phyloP scores from a whole-genome alignment of 2,888 invertebrate genomes.

The Eupithecia subfuscata region DNA sequence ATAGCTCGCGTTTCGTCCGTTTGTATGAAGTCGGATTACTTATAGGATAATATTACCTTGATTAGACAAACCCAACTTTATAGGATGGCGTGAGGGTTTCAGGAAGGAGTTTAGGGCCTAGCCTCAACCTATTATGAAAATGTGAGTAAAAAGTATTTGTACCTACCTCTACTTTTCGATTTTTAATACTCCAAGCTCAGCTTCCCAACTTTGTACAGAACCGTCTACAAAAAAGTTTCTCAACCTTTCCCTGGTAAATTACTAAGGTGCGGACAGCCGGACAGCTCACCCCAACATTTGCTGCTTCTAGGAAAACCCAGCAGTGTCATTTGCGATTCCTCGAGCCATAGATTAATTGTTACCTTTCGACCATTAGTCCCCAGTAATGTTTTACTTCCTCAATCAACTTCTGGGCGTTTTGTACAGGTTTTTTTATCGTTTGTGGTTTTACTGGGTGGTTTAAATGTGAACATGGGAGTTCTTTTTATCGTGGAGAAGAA shows the following conservation, averaged over 20 bases:
- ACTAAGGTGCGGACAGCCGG: conserved; percentile 51
- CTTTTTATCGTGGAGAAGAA: background rate
- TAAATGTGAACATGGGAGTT: background rate
- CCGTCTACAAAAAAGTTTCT: conserved; percentile 29
- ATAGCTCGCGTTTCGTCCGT: no score
- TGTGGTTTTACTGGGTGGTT: conserved; percentile 2
- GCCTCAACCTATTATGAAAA: no score
- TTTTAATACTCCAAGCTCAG: no score
- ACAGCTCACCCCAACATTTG: conserved; percentile 50
- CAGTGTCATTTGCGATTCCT: conserved; percentile 60
- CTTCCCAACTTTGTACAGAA: conserved; percentile 41
- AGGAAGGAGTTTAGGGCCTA: no score
- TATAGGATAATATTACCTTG: no score
- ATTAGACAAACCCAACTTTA: no score
- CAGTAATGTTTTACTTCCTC: conserved; percentile 63
- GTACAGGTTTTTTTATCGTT: background rate
- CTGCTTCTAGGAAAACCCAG: conserved; percentile 60
- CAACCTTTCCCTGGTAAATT: conserved; percentile 48
- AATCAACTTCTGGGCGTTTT: conserved; percentile 45
- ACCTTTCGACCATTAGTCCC: conserved; percentile 55
- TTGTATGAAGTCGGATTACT: no score
- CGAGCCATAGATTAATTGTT: conserved; percentile 61
- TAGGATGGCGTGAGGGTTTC: no score
- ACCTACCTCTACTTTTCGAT: no score
- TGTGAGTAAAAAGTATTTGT: no score